Evolutionary conservation across 2,797 vertebrate species (phyloP).

Genomic region (Pagetopsis macropterus): DNA sequence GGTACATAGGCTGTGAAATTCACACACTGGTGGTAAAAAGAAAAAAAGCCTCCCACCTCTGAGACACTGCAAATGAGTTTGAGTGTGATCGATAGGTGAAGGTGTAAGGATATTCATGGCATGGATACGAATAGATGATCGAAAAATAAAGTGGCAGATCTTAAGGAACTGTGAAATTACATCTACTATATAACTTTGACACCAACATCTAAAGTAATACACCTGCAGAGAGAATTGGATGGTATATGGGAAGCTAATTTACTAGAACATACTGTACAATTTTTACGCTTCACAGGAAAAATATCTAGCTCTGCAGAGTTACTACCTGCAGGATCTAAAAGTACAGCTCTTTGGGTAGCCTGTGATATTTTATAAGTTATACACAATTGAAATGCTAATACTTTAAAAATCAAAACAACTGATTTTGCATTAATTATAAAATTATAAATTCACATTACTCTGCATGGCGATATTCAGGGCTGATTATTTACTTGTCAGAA

Average conservation of each 20-base stretch:
- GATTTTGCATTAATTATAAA: conserved; percentile 12
- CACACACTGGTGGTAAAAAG: neutral
- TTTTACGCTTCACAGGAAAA: conserved; percentile 15
- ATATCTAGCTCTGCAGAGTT: neutral
- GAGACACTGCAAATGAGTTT: conserved; percentile 12
- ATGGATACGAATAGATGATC: conserved; percentile 1
- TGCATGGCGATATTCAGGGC: neutral
- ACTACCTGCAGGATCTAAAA: neutral
- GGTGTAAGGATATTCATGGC: neutral
- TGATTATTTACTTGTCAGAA: neutral
- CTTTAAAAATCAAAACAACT: conserved; percentile 29
- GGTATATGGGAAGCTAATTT: neutral
- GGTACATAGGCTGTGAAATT: conserved; percentile 7
- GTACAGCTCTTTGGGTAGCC: neutral
- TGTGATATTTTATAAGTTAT: neutral
- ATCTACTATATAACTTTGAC: conserved; percentile 20
- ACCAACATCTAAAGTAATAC: conserved; percentile 14
- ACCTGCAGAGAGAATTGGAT: conserved; percentile 12
- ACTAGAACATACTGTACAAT: neutral
- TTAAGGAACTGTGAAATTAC: conserved; percentile 5
- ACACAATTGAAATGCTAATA: conserved; percentile 12
- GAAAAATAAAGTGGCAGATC: conserved; percentile 5
- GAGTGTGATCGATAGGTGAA: neutral
- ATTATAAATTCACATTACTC: conserved; percentile 3
- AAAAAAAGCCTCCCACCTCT: neutral